Base-by-base conservation (phyloP, 2,797 vertebrate species). In the Morelia viridis region DNA sequence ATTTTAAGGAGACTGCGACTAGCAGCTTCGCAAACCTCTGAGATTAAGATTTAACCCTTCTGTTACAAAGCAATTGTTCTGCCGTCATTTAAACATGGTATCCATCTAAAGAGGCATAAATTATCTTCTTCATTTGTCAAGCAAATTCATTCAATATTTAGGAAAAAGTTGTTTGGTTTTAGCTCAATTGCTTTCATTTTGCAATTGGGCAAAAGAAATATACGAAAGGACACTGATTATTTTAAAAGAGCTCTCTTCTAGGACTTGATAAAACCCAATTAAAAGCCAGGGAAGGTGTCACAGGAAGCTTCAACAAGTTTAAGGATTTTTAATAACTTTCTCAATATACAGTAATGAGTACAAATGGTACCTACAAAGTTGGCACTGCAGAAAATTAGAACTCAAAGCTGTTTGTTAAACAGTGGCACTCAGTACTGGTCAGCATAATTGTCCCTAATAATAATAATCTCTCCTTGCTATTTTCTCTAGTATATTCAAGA, bases 11-110 rank as follows among this genome's bases (percentile, higher is more conserved):
- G 97, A 97, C 97, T 97, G 97, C 95, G 94, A 98, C 97, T 96
- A 97, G 97, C 97, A 93, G 97, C 97, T 98, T 98, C 97, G 97
- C 97, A 98, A 98, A 97, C 98, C 97, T 98, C 97, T 93, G 96
- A 98, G 97, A 98, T 98, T 97, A 98, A 97, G 97, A 97, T 97
- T 98, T 98, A 98, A 98, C 98, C 97, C 97, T 98, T 98, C 89
- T 96, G 96, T 94, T 97, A 96, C 97, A 95, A 96, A 97, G 96
- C 96, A 94, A 90, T 95, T 95, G 96, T 96, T 95, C 95, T 95
- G 97, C 95, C 95, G 94, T 97, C 95, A 96, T 95, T 96, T 96
- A 94, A 95, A 96, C 96, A 96, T 94, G 62, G 90, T 96, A 94
- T 92, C 96, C 95, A 94, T 96, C 96, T 94, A 94, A 94, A 94